phyloP scores from a whole-genome alignment of 1,140 invertebrate species.

The Aphis craccivora region DNA sequence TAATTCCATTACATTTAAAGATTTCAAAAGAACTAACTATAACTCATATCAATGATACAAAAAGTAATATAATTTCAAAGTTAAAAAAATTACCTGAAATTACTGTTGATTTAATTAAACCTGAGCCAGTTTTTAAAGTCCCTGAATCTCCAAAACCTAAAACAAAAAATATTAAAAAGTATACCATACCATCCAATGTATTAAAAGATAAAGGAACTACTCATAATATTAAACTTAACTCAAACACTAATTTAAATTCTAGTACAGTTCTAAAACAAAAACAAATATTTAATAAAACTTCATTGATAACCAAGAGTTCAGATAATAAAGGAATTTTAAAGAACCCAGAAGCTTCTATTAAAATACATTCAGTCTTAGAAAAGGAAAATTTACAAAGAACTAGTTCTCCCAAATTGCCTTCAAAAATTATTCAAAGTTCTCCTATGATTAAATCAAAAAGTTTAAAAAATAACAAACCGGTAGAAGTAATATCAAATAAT shows the following conservation, averaged over 20 bases:
- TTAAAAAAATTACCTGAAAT: not conserved
- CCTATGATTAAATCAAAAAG: not conserved
- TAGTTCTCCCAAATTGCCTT: not conserved
- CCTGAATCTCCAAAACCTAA: not conserved
- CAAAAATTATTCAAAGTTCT: not conserved
- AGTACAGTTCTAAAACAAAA: not conserved
- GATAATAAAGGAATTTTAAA: not conserved
- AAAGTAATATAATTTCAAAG: not conserved
- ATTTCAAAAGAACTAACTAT: conserved; percentile 3
- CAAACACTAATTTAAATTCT: not conserved
- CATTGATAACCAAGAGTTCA: not conserved
- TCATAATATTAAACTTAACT: not conserved
- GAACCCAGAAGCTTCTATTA: not conserved
- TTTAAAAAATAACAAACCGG: not conserved
- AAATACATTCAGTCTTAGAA: not conserved
- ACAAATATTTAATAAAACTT: not conserved
- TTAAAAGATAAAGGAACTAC: not conserved
- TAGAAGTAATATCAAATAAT: not conserved
- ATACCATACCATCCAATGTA: not conserved
- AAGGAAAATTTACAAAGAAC: not conserved
- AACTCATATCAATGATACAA: not conserved
- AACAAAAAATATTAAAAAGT: not conserved
- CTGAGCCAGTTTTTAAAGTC: not conserved
- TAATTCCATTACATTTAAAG: not conserved
- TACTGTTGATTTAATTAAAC: not conserved